Conservation (phyloP, 2,888 invertebrate genomes). For the Hermaeophaga mercurialis region DNA sequence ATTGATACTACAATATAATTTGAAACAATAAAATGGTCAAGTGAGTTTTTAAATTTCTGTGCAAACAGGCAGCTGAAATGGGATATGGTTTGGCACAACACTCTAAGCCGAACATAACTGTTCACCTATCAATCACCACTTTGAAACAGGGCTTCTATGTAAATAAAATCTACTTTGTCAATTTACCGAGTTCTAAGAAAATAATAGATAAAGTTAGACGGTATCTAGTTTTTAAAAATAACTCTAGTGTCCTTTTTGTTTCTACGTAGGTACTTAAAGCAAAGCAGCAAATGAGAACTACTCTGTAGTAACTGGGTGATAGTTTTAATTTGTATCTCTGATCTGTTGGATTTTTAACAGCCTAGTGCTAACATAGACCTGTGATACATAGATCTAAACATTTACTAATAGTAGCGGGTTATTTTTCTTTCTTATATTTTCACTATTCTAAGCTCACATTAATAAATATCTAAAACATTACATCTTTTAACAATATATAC, state of each 20-base stretch:
- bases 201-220: slow-evolving; percentile 3
- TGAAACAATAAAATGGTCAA: slow-evolving; percentile 52
- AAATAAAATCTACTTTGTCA: slow-evolving; percentile 15
- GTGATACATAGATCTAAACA: slow-evolving; percentile 52
- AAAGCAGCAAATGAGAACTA: slow-evolving; percentile 24
- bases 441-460: slow-evolving; percentile 54
- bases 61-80: slow-evolving; percentile 38
- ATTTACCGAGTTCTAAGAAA: slow-evolving; percentile 1
- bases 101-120: slow-evolving; percentile 40
- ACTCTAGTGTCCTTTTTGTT: slow-evolving; percentile 13
- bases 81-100: slow-evolving; percentile 56
- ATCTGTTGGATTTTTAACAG: slow-evolving; percentile 42
- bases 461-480: slow-evolving; percentile 57
- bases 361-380: slow-evolving; percentile 49
- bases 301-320: slow-evolving; percentile 21
- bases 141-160: slow-evolving; percentile 11
- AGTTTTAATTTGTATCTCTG: slow-evolving; percentile 33
- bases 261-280: slow-evolving; percentile 16
- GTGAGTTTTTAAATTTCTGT: slow-evolving; percentile 33
- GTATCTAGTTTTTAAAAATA: slow-evolving; percentile 6
- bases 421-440: slow-evolving; percentile 41
- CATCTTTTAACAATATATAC: slow-evolving; percentile 54
- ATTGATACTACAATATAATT: slow-evolving; percentile 57
- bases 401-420: slow-evolving; percentile 50
- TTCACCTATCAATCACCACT: slow-evolving; percentile 23